phyloP scores from a whole-genome alignment of 2,797 vertebrate species.

The Amniataba percoides region DNA sequence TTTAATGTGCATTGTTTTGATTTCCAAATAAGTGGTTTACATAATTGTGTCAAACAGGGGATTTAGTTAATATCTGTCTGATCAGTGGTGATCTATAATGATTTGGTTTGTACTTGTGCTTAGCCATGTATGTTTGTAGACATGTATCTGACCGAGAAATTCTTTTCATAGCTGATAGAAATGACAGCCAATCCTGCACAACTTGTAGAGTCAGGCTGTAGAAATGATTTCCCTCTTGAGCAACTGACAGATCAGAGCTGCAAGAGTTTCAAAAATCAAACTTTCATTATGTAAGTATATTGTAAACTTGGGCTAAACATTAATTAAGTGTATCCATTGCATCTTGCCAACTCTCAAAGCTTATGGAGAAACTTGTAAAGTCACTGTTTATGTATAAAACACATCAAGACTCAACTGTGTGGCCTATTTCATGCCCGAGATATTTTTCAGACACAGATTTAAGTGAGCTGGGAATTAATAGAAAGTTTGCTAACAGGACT shows the following conservation, averaged over 20 bases:
- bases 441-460: constrained; percentile 5
- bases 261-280: constrained; percentile 2
- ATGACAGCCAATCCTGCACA: neutral
- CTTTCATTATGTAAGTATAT: neutral
- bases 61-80: neutral
- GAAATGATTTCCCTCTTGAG: neutral
- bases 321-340: neutral
- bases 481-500: neutral
- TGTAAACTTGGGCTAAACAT: neutral
- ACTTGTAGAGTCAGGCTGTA: too few relatives aligned
- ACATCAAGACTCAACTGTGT: neutral
- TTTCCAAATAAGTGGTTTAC: neutral
- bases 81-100: neutral
- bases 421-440: neutral
- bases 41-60: neutral
- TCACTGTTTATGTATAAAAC: constrained; percentile 15
- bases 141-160: neutral
- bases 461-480: neutral
- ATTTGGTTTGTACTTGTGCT: neutral
- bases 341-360: neutral
- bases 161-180: neutral
- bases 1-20: neutral
- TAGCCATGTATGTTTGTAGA: too few relatives aligned
- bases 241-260: neutral
- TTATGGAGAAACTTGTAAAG: neutral